Evolutionary conservation across 2,888 invertebrate species (phyloP), one percentile per base, ranked within the genome.

Genomic region (Pyralis farinalis): DNA sequence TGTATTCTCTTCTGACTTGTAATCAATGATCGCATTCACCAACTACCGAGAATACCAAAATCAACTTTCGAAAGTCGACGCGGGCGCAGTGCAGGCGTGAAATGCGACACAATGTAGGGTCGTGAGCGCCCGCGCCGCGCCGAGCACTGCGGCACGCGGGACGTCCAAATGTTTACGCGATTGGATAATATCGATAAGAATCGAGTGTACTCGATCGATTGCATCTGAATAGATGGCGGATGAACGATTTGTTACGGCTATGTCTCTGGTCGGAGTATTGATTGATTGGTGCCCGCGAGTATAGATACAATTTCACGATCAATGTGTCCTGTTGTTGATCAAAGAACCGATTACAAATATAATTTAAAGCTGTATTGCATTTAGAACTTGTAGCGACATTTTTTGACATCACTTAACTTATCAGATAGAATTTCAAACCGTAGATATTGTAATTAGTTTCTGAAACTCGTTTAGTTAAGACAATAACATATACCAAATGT

Each of bases 91-190:
- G 30, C 37, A 12, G 28, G 46, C 46, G 47, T 82, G 79, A 82
- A 80, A 75, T 68, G 66, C 66, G 59, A 68, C 72, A 77, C 79
- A 80, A 78, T 71, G 57, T 63, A 51, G 63, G 59, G 55, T 80
- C 80, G 79, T 77, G 75, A 65, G 55, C 52, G 30, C 40, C 7
- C 25, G 25, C 8, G 25, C 25, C 16, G 7, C 25, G 42, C 35
- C 21, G 22, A 30, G 22, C 52, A 53, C 16, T 4, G 16, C 34
- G 43, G 55, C 64, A 55, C 63, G 58, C 62, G 55, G 57, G 49
- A 63, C 68, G 74, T 82, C 79, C 69, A 75, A 83, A 83, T 83
- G 80, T 83, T 83, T 81, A 82, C 75, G 74, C 74, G 74, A 64
- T 66, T 62, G 68, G 77, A 77, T 58, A 63, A 54, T 60, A 71